phyloP scores from a whole-genome alignment of 1,140 invertebrate species.

The Platyscapa corneri region DNA sequence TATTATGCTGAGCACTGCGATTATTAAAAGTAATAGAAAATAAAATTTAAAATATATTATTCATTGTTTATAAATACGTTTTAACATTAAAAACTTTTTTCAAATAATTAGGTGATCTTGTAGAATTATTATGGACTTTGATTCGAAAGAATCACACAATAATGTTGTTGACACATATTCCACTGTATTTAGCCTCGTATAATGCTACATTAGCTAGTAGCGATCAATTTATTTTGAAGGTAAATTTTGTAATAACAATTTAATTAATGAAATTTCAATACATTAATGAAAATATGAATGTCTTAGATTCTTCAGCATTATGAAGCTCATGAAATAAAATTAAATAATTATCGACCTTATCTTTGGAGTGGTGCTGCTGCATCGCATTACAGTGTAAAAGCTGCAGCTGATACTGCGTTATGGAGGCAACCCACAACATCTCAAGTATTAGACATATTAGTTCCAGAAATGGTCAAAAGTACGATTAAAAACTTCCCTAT shows the following conservation, averaged over 20 bases:
- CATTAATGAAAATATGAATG: background rate
- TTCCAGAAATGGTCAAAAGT: constrained; percentile 77
- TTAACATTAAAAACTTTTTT: background rate
- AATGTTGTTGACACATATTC: constrained; percentile 79
- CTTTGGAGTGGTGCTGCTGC: constrained; percentile 86
- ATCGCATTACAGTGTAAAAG: constrained; percentile 82
- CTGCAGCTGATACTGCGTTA: constrained; percentile 76
- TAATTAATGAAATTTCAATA: background rate
- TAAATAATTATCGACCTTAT: constrained; percentile 83
- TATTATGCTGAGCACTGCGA: constrained; percentile 75
- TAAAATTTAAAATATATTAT: background rate
- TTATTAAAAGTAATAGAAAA: constrained; percentile 71
- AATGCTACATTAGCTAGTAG: constrained; percentile 78
- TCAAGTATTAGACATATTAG: constrained; percentile 83
- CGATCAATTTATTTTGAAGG: constrained; percentile 79
- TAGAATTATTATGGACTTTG: constrained; percentile 78
- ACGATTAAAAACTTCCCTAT: constrained; percentile 83
- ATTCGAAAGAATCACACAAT: constrained; percentile 77
- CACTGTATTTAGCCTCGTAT: constrained; percentile 83
- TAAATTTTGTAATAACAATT: constrained; percentile 54
- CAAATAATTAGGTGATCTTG: constrained; percentile 70
- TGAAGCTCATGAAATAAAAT: constrained; percentile 77
- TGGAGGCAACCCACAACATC: constrained; percentile 81
- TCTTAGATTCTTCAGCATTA: constrained; percentile 78
- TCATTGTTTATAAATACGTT: constrained; percentile 16